Conservation (phyloP, 2,888 invertebrate genomes). For the Melinaea marsaeus region DNA sequence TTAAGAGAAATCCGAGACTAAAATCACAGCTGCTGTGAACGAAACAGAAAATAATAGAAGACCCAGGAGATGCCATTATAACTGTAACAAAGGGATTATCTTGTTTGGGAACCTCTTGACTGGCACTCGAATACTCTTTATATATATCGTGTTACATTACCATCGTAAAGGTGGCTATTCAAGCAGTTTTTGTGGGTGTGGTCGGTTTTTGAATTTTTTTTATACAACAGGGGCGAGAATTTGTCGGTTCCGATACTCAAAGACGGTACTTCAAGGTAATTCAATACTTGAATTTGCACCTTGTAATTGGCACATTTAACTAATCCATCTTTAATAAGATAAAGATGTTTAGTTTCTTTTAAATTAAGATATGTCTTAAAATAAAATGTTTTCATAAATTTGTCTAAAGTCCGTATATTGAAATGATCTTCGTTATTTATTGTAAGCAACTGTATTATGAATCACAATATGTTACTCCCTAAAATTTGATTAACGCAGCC, state of each 20-base stretch:
- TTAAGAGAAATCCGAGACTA: conserved; percentile 71
- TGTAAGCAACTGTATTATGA: neutral
- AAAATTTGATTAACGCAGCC: conserved; percentile 46
- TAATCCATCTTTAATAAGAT: conserved; percentile 11
- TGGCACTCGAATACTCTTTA: conserved; percentile 63
- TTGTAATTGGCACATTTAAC: conserved; percentile 26
- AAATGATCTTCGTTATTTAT: conserved; percentile 9
- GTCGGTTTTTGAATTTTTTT: conserved; percentile 35
- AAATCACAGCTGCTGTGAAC: conserved; percentile 65
- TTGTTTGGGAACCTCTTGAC: conserved; percentile 76
- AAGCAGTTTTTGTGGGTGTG: conserved; percentile 66
- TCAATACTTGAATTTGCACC: conserved; percentile 32
- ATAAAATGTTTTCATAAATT: no score
- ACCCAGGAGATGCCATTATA: conserved; percentile 60
- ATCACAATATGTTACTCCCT: conserved; percentile 30
- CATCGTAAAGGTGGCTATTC: conserved; percentile 54
- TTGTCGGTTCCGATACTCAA: conserved; percentile 48
- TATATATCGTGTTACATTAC: conserved; percentile 68
- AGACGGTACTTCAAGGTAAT: conserved; percentile 35
- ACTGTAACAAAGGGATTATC: conserved; percentile 68
- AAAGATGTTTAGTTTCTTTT: neutral
- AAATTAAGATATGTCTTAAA: no score
- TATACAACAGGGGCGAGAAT: conserved; percentile 46
- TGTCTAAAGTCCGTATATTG: no score
- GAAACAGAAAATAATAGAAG: conserved; percentile 71